A percentile compares a stretch with the other conserved stretches of the same genome.
phyloP scores from a whole-genome alignment of 30 jellyfish, hydroid and myxozoan species.

The Pseudorhiza aurosa region DNA sequence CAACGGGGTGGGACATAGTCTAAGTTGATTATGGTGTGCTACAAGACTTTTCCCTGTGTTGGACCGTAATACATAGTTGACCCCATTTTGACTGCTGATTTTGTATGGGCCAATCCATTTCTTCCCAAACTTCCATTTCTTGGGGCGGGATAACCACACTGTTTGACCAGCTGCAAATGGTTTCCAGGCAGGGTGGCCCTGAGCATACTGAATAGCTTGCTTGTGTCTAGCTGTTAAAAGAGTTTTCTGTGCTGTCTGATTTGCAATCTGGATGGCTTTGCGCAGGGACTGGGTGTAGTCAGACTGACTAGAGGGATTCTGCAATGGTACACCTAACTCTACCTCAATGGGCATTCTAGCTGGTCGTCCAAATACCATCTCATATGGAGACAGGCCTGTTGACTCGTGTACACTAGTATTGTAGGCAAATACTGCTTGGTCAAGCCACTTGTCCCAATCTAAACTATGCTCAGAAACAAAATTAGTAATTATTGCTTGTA shows the following conservation, averaged over 20 bases:
- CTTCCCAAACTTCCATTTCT: conserved; percentile 57
- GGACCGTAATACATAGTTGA: conserved; percentile 28
- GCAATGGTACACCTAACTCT: conserved; percentile 34
- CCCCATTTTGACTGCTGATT: conserved; percentile 44
- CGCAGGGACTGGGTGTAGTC: conserved; percentile 46
- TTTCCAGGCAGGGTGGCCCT: conserved; percentile 41
- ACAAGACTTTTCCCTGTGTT: conserved; percentile 32
- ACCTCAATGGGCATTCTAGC: conserved; percentile 36
- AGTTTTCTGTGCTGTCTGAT: conserved; percentile 31
- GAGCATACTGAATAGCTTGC: neutral
- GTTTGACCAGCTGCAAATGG: conserved; percentile 38
- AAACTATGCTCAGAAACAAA: conserved; percentile 45
- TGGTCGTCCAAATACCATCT: conserved; percentile 30
- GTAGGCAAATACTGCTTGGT: conserved; percentile 53
- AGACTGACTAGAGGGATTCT: conserved; percentile 54
- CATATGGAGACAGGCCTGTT: conserved; percentile 54
- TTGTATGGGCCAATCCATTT: conserved; percentile 53
- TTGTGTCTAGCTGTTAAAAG: conserved; percentile 14
- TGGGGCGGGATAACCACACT: conserved; percentile 62
- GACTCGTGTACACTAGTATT: conserved; percentile 42
- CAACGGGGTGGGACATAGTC: conserved; percentile 37
- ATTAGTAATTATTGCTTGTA: neutral
- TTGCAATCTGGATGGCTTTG: conserved; percentile 27
- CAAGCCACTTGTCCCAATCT: conserved; percentile 53
- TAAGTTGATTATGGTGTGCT: conserved; percentile 53